Conservation (phyloP, 1,140 invertebrate genomes). For the Brachionus paranguensis region DNA sequence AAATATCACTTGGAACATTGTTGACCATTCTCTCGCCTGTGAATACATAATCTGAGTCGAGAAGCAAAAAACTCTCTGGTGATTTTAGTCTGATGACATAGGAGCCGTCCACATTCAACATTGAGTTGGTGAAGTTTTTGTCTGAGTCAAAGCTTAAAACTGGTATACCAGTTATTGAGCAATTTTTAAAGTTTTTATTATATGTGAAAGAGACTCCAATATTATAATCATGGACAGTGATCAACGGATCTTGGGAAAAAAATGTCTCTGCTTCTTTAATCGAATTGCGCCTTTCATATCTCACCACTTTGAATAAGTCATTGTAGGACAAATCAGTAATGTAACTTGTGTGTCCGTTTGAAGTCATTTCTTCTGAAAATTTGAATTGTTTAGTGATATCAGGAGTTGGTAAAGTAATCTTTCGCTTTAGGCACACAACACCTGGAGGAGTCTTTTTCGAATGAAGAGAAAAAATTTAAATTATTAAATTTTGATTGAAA, state of each 20-base stretch:
- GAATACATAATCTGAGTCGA: conserved; percentile 18
- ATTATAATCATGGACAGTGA: conserved; percentile 1
- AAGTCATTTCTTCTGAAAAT: conserved; percentile 32
- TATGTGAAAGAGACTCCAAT: conserved; percentile 10
- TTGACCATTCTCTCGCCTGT: conserved; percentile 17
- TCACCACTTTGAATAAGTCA: not conserved
- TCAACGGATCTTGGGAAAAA: not conserved
- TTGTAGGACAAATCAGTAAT: not conserved
- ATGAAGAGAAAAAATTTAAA: too few relatives aligned
- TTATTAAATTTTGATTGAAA: not conserved
- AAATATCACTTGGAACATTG: conserved; percentile 14
- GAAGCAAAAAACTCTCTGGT: conserved; percentile 14
- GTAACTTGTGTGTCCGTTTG: not conserved
- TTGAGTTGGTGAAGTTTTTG: not conserved
- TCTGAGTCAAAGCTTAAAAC: not conserved
- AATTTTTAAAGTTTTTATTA: not conserved
- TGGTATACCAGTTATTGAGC: conserved; percentile 11
- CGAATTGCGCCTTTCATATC: not conserved
- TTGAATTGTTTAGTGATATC: not conserved
- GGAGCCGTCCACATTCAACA: not conserved
- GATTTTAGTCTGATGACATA: conserved; percentile 24
- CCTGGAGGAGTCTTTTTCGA: conserved; percentile 7
- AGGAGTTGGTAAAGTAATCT: not conserved
- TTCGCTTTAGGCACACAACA: not conserved
- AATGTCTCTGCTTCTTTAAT: not conserved